Percentiles rank a stretch among this genome's conserved stretches.
Conservation (phyloP, 2,797 vertebrate genomes). For the Nannoperca obscura region DNA sequence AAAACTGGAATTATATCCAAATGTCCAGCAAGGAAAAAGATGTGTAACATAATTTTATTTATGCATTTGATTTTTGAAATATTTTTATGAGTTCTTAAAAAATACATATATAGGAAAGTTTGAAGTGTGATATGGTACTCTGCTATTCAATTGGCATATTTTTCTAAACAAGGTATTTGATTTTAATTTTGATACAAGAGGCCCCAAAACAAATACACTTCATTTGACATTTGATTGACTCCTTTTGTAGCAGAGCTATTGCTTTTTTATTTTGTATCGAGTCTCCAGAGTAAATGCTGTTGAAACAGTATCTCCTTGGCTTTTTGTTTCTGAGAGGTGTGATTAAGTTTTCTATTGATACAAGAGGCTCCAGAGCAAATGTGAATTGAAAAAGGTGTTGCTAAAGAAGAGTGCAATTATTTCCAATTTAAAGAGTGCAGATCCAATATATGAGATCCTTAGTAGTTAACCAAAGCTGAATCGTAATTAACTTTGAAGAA, state of each 20-base stretch:
- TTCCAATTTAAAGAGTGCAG: slow-evolving; percentile 84
- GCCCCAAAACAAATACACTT: slow-evolving; percentile 65
- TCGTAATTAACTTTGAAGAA: slow-evolving; percentile 79
- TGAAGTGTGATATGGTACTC: slow-evolving; percentile 83
- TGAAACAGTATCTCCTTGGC: slow-evolving; percentile 66
- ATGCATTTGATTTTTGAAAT: slow-evolving; percentile 78
- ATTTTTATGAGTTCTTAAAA: slow-evolving; percentile 82
- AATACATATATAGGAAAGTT: slow-evolving; percentile 77
- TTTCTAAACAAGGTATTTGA: slow-evolving; percentile 69
- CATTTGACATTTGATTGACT: slow-evolving; percentile 61
- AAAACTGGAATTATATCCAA: slow-evolving; percentile 83
- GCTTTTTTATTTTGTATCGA: slow-evolving; percentile 50
- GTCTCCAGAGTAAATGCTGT: slow-evolving; percentile 62
- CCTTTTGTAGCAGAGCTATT: slow-evolving; percentile 73
- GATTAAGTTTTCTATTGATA: slow-evolving; percentile 54
- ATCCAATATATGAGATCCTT: slow-evolving; percentile 84
- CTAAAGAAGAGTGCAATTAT: slow-evolving; percentile 94
- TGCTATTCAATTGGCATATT: slow-evolving; percentile 83
- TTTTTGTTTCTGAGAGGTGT: slow-evolving; percentile 69
- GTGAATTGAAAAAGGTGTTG: slow-evolving; percentile 78
- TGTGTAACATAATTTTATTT: slow-evolving; percentile 84
- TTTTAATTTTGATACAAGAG: slow-evolving; percentile 71
- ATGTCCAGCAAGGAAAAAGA: slow-evolving; percentile 81
- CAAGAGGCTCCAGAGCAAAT: slow-evolving; percentile 74
- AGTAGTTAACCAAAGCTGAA: slow-evolving; percentile 96